Percentiles rank a stretch among this genome's conserved stretches.
These are phyloP conservation scores for Drosophila prolongata DNA, from an alignment of 2,888 invertebrate species.

Conservation along the genomic window DNA sequence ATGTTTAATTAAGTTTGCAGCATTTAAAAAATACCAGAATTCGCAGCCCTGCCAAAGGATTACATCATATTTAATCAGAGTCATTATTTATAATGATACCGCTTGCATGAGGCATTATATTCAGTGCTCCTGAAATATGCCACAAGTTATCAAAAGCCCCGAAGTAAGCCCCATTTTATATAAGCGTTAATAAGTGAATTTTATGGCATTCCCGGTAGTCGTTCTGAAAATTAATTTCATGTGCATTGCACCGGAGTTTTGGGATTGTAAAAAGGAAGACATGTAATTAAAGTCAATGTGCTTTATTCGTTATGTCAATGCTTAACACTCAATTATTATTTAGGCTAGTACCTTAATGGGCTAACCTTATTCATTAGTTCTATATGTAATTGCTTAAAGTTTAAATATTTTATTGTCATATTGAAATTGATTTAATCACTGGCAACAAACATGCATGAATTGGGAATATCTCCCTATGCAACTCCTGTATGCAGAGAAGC, in stretches of 20 bases:
- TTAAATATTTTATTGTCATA: slow-evolving; percentile 1
- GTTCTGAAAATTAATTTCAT: slow-evolving; percentile 19
- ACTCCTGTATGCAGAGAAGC: slow-evolving; percentile 23
- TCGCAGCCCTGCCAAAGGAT: slow-evolving; percentile 49
- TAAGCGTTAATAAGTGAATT: slow-evolving; percentile 34
- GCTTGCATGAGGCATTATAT: slow-evolving; percentile 25
- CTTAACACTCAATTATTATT: too few species aligned
- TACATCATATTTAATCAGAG: slow-evolving; percentile 73
- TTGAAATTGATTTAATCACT: not conserved
- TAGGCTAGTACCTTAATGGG: too few species aligned
- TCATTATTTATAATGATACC: slow-evolving; percentile 74
- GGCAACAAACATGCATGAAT: too few species aligned
- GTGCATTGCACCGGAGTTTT: not conserved
- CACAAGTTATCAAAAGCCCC: slow-evolving; percentile 37
- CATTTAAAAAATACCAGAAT: slow-evolving; percentile 28
- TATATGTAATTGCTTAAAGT: not conserved
- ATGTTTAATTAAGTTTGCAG: slow-evolving; percentile 72
- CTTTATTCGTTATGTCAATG: too few species aligned
- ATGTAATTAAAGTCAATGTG: too few species aligned
- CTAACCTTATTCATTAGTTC: too few species aligned
- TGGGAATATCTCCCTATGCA: not conserved
- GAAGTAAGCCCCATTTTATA: slow-evolving; percentile 28
- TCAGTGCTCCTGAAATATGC: slow-evolving; percentile 28
- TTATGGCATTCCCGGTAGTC: not conserved
- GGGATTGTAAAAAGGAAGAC: not conserved